Evolutionary conservation across 2,797 vertebrate species (phyloP).

Genomic region (Tragelaphus oryx): DNA sequence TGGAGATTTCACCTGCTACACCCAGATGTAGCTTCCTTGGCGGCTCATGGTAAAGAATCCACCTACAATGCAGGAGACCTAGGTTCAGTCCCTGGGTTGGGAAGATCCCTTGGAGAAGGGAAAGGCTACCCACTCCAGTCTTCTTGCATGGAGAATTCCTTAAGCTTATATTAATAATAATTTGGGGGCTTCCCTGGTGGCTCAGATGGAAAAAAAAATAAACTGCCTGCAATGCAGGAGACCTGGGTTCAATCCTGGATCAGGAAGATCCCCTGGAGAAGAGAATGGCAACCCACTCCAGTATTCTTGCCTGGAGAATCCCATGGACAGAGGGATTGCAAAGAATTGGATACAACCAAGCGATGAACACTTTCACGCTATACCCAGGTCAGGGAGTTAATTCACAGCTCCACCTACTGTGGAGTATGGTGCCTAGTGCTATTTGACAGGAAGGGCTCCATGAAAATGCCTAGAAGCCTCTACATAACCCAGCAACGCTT

Average conservation of each 20-base stretch:
- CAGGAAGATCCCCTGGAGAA: neutral
- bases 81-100: neutral
- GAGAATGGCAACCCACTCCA: neutral
- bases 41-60: neutral
- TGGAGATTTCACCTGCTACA: neutral
- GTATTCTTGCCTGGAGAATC: neutral
- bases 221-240: neutral
- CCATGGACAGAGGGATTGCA: neutral
- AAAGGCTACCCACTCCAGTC: neutral
- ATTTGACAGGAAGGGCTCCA: neutral
- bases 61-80: neutral
- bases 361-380: fast-evolving
- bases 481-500: neutral
- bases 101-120: neutral
- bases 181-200: neutral
- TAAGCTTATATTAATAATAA: neutral
- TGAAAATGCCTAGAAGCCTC: neutral
- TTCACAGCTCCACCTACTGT: neutral
- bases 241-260: neutral
- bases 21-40: neutral
- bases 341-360: neutral
- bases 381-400: neutral
- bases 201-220: neutral
- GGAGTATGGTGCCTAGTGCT: neutral
- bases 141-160: neutral